Evolutionary conservation across 2,888 invertebrate species (phyloP), one percentile per base, ranked within the genome.

Genomic region (Desoria tigrina): DNA sequence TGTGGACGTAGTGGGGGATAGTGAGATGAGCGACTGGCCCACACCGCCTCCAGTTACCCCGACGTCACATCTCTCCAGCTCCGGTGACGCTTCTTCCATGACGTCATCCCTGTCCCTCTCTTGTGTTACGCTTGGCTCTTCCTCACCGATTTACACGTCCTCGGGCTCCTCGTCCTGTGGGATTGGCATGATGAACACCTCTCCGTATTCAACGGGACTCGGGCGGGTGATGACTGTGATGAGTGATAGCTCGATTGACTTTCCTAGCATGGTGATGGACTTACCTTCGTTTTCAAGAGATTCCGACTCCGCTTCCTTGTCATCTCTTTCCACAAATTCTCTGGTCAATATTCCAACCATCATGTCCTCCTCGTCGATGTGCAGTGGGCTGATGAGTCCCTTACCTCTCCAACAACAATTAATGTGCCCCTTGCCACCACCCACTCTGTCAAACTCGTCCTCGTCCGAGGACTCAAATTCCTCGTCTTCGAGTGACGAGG

Each of bases 11-110:
- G 74, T 72, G 61, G 72, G 72, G 39, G 73, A 73, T 65, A 71
- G 68, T 63, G 73, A 73, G 61, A 64, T 68, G 60, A 72, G 73
- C 67, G 73, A 75, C 62, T 75, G 75, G 75, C 73, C 73, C 56
- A 74, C 72, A 57, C 71, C 73, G 63, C 70, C 74, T 26, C 61
- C 68, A 50, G 24, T 42, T 27, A 66, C 67, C 39, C 65, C 66
- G 37, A 68, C 68, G 61, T 63, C 72, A 62, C 63, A 65, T 18
- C 27, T 55, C 32, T 32, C 32, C n/a, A 24, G 16, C 32, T 28
- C 28, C 28, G 6, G 18, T 18, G 59, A 60, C 62, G 51, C 58
- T 24, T 58, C 65, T 61, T 58, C 61, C 49, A 42, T 61, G 55
- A 65, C 63, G 14, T 65, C 65, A 61, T 65, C 69, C 26, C 64